These are phyloP conservation scores for Noctua pronuba DNA, from an alignment of 2,888 invertebrate genomes.

Conservation along the genomic window DNA sequence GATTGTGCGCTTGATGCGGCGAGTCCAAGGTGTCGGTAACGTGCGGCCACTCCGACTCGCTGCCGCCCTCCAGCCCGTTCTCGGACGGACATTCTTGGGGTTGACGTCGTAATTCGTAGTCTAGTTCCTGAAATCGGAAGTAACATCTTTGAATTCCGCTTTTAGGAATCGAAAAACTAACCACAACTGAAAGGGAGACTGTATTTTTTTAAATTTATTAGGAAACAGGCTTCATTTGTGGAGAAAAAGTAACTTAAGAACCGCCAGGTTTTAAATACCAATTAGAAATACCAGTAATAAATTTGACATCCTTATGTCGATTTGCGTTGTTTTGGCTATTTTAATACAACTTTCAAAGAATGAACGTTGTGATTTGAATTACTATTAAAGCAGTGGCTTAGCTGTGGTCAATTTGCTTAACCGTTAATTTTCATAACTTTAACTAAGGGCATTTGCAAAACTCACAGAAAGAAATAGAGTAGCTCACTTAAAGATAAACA, in stretches of 20 bases:
- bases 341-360: neutral
- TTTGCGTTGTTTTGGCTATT: neutral
- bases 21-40: conserved; percentile 89
- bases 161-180: neutral
- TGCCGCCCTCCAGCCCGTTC: conserved; percentile 88
- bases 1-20: conserved; percentile 90
- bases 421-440: neutral
- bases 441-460: neutral
- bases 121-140: conserved; percentile 90
- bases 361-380: no score
- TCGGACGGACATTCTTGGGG: conserved; percentile 89
- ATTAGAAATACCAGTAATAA: no score
- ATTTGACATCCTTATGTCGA: neutral
- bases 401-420: neutral
- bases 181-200: neutral
- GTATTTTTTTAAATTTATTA: neutral
- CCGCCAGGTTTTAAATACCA: no score
- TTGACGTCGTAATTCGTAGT: conserved; percentile 94
- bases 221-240: neutral
- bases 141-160: neutral
- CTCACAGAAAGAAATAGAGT: conserved; percentile 17
- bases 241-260: neutral
- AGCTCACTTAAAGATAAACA: neutral
- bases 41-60: conserved; percentile 93
- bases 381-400: no score